These are phyloP conservation scores for Scomber scombrus DNA, from an alignment of 2,113 vertebrate species.

Conservation along the genomic window DNA sequence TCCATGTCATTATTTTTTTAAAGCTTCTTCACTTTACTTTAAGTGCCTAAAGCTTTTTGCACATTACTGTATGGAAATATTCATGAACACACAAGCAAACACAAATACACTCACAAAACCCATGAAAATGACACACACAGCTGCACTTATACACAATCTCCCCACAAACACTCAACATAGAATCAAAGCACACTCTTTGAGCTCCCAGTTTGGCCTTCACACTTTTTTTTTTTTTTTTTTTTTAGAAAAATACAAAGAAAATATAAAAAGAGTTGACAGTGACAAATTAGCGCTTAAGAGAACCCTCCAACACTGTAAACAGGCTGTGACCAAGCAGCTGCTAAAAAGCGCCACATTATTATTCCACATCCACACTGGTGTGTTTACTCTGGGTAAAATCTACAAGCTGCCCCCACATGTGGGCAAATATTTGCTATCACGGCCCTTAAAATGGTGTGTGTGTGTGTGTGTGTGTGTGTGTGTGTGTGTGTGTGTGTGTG, in stretches of 20 bases:
- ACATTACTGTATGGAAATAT: conserved; percentile 6
- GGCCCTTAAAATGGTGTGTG: conserved; percentile 53
- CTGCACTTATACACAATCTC: conserved; percentile 26
- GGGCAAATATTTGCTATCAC: conserved; percentile 81
- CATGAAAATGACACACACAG: conserved; percentile 9
- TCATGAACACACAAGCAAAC: conserved; percentile 8
- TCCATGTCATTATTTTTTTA: no score
- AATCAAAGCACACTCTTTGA: conserved; percentile 44
- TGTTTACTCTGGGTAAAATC: conserved; percentile 76
- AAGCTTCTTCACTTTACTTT: no score
- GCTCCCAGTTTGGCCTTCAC: conserved; percentile 19
- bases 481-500: conserved; percentile 37
- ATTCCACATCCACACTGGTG: conserved; percentile 78
- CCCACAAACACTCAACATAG: conserved; percentile 56
- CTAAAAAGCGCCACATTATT: conserved; percentile 79
- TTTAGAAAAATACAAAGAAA: conserved; percentile 41
- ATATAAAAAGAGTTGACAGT: conserved; percentile 73
- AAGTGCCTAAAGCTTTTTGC: no score
- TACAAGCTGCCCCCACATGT: conserved; percentile 78
- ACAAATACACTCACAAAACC: conserved; percentile 2
- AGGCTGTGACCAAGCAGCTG: conserved; percentile 78
- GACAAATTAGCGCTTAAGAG: conserved; percentile 81
- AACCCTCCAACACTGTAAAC: conserved; percentile 79
- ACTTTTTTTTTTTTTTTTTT: not conserved
- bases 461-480: conserved; percentile 41